Percentiles rank a stretch among this genome's conserved stretches.
These are phyloP conservation scores for Dichetophora obliterata DNA, from an alignment of 2,888 invertebrate species.

Conservation along the genomic window DNA sequence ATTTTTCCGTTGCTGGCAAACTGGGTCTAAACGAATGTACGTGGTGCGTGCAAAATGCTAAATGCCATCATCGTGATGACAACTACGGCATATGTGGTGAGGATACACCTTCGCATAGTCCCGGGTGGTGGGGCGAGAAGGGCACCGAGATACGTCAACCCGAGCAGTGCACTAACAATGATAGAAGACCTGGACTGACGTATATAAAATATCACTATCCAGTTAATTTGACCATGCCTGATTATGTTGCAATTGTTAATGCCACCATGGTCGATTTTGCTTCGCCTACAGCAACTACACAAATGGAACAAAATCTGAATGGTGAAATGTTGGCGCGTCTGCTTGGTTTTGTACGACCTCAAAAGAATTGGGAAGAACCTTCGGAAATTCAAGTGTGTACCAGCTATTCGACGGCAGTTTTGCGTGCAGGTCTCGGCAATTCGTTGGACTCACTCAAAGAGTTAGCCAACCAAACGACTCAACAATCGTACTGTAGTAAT, in stretches of 20 bases:
- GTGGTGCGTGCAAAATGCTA: slow-evolving; percentile 94
- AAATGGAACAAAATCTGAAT: slow-evolving; percentile 77
- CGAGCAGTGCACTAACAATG: slow-evolving; percentile 82
- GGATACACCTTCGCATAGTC: slow-evolving; percentile 84
- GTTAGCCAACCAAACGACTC: slow-evolving; percentile 77
- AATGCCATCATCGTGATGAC: slow-evolving; percentile 89
- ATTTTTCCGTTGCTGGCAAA: slow-evolving; percentile 80
- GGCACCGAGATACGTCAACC: slow-evolving; percentile 82
- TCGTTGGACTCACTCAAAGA: slow-evolving; percentile 69
- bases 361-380: slow-evolving; percentile 81
- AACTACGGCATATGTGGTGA: slow-evolving; percentile 84
- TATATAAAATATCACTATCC: slow-evolving; percentile 90
- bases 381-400: slow-evolving; percentile 84
- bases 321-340: slow-evolving; percentile 84
- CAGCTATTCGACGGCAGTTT: slow-evolving; percentile 80
- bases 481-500: slow-evolving; percentile 78
- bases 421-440: slow-evolving; percentile 72
- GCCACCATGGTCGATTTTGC: slow-evolving; percentile 87
- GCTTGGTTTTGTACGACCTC: slow-evolving; percentile 86
- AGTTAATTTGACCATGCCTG: slow-evolving; percentile 89
- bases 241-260: slow-evolving; percentile 87
- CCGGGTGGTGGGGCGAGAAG: slow-evolving; percentile 92
- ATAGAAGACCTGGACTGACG: slow-evolving; percentile 88
- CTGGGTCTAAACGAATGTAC: slow-evolving; percentile 84
- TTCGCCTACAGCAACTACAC: slow-evolving; percentile 78